These are phyloP conservation scores for Paralvinella palmiformis DNA, from an alignment of 1,140 invertebrate genomes.

Conservation along the genomic window DNA sequence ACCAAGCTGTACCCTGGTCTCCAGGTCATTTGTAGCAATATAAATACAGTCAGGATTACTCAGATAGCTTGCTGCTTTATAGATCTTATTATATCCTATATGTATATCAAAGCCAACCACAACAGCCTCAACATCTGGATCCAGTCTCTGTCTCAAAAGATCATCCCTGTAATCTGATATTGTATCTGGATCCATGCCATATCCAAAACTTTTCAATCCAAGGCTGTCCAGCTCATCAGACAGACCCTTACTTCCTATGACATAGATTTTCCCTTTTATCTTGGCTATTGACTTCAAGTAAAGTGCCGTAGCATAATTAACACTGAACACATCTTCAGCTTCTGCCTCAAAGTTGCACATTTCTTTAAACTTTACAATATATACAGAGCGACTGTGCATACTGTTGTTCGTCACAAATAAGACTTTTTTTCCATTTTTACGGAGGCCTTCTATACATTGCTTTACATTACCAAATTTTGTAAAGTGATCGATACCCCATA, in stretches of 20 bases:
- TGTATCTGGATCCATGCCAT: constrained; percentile 36
- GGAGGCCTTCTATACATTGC: constrained; percentile 23
- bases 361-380: constrained; percentile 26
- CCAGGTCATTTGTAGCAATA: constrained; percentile 32
- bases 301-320: constrained; percentile 29
- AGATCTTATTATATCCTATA: constrained; percentile 38
- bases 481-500: constrained; percentile 35
- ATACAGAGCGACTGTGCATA: constrained; percentile 17
- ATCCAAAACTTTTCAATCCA: constrained; percentile 42
- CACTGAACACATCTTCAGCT: constrained; percentile 30
- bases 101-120: constrained; percentile 38
- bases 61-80: constrained; percentile 36
- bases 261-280: constrained; percentile 25
- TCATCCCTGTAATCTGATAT: constrained; percentile 21
- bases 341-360: constrained; percentile 28
- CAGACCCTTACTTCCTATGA: constrained; percentile 41
- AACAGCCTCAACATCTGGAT: constrained; percentile 32
- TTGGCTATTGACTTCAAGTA: constrained; percentile 30
- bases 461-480: constrained; percentile 25
- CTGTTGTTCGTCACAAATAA: constrained; percentile 42
- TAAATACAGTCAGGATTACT: constrained; percentile 27
- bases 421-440: constrained; percentile 27
- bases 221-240: constrained; percentile 41
- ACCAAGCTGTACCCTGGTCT: constrained; percentile 22
- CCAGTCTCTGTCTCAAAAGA: constrained; percentile 25